Evolutionary conservation across 2,797 vertebrate genomes (phyloP), one percentile per base, ranked within the genome.

Genomic region (Neomorphus geoffroyi): DNA sequence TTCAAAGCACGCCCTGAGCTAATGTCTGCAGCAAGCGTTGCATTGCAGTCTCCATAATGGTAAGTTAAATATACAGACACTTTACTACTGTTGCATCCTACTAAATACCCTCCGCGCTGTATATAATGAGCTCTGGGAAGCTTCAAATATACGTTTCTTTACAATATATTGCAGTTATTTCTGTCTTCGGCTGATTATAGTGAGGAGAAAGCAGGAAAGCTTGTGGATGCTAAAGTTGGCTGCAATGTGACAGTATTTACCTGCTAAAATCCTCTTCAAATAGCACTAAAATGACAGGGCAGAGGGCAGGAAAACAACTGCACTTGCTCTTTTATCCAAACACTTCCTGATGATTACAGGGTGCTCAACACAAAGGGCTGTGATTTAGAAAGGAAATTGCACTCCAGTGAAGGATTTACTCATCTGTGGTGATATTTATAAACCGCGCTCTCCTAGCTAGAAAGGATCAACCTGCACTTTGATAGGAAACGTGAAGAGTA

Each of bases 201-300:
- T 0, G 3, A 92, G 61, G 33, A 33, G 53, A 80, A 72, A 83
- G 6, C 48, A 67, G 56, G 58, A 67, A 67, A 73, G 35, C 62
- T 57, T 62, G 35, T 70, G 56, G 66, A 54, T 71, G 41, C 48
- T 80, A 39, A 90, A 77, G 80, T 8, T 66, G 51, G 39, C 57
- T 71, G 61, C 35, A 78, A 69, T 2, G 35, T 80, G 54, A 57
- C 84, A 86, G 73, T 87, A 91, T 97, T 97, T 97, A 97, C 95
- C 92, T 91, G 86, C 65, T 46, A 50, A 82, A 93, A 71, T 75
- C 91, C 90, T 95, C 93, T 92, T 93, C 94, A 96, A 97, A 97
- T 80, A 95, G 94, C 91, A 95, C 82, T 80, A 66, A 97, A 98
- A 97, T 97, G 95, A 97, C 94, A 98, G 96, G 94, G 94, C 93